Evolutionary conservation across 2,797 vertebrate genomes (phyloP).

Genomic region (Xenentodon cancila): DNA sequence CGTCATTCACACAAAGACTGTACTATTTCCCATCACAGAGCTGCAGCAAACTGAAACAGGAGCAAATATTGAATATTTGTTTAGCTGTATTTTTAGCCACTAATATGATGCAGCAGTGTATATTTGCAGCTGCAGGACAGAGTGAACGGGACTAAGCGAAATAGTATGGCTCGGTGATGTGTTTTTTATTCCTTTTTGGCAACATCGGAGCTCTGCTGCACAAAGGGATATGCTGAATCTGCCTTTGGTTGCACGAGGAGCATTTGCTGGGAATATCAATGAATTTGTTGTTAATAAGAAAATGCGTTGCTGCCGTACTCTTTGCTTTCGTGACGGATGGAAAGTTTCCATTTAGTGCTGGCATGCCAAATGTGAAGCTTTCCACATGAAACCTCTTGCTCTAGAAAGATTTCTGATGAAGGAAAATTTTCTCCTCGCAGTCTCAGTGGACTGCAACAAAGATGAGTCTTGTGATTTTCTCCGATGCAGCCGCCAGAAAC

Average conservation of each 20-base stretch:
- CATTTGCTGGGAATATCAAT: too few species aligned
- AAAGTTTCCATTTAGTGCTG: neutral
- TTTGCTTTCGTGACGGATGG: too few species aligned
- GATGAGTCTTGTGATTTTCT: conserved; percentile 11
- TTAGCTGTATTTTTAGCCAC: conserved; percentile 9
- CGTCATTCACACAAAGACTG: neutral
- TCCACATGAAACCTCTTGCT: neutral
- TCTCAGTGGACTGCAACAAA: too few species aligned
- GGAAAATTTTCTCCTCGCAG: neutral
- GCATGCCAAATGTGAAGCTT: neutral
- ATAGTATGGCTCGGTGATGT: neutral
- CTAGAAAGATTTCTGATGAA: neutral
- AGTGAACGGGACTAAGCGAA: neutral
- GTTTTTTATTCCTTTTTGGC: too few species aligned
- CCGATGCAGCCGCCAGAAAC: conserved; percentile 11
- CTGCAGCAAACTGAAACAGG: conserved; percentile 6
- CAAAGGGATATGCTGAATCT: neutral
- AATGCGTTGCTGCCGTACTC: too few species aligned
- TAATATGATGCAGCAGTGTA: neutral
- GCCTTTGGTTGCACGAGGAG: too few species aligned
- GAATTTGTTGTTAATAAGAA: too few species aligned
- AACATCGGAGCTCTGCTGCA: neutral
- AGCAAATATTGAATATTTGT: conserved; percentile 40
- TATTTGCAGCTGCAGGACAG: conserved; percentile 16
- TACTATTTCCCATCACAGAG: neutral